Evolutionary conservation across 1,140 invertebrate species (phyloP), one percentile per base, ranked within the genome.

Genomic region (Drosophila parvula): DNA sequence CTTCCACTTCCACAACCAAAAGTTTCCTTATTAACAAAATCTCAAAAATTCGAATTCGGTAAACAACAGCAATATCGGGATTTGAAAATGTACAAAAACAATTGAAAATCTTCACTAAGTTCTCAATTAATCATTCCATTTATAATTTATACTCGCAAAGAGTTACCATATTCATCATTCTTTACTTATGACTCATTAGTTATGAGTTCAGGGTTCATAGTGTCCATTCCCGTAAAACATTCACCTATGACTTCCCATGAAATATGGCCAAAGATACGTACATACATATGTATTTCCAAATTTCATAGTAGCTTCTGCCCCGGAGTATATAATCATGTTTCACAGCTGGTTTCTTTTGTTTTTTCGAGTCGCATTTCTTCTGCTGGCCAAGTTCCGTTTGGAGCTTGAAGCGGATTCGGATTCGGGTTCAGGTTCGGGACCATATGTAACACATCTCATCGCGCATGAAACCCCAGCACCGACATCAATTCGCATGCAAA

Each of bases 401-500:
- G 45, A 38, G 28, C 47, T 55, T 8, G 18, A 55, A 38, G 22
- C 51, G 50, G 16, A 51, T 34, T 34, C 28, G 48, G 47, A 5
- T 16, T 45, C 44, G 44, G 44, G 5, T 28, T 34, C 44, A 12
- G 43, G 36, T 40, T 65, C 63, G 59, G 16, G 28, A 64, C 45
- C 59, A 45, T 69, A 67, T 69, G 65, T 69, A 69, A 69, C 61
- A 65, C 47, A 69, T 65, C 51, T 36, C 64, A 51, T 53, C 47
- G 44, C 28, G 18, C 38, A 51, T 51, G 59, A 64, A 51, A 64
- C 45, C 28, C 34, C 34, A 73, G 38, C 67, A 41, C 56, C 48
- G 70, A 55, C 70, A 74, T 73, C 41, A 40, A 53, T 74, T 74
- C 50, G 68, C 70, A 74, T 74, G 70, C 70, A 74, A 74, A 74